Evolutionary conservation across 2,888 invertebrate genomes (phyloP).

Genomic region (Arge pagana): DNA sequence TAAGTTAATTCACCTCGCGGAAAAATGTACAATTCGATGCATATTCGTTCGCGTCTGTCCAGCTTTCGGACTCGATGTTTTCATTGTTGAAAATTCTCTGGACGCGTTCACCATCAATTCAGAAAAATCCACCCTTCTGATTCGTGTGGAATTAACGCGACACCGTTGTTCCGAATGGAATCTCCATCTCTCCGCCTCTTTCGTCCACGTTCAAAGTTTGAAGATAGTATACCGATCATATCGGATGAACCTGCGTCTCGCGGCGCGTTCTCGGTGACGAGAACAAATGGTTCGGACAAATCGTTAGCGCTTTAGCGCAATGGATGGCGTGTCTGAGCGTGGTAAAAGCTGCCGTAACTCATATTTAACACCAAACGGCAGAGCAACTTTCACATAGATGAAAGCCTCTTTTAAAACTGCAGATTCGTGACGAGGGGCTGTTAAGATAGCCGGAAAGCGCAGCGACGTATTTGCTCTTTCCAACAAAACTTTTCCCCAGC

Average conservation of each 20-base stretch:
- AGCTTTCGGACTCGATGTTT: no score
- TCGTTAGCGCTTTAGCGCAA: slow-evolving; percentile 19
- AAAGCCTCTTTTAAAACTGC: slow-evolving; percentile 40
- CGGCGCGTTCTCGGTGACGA: slow-evolving; percentile 15
- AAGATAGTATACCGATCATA: no score
- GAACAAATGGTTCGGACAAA: slow-evolving; percentile 15
- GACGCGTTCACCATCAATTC: no score
- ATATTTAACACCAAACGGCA: slow-evolving; percentile 47
- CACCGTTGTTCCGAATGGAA: no score
- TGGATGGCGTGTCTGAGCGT: slow-evolving; percentile 39
- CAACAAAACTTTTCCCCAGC: not conserved
- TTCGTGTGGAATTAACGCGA: no score
- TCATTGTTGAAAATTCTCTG: no score
- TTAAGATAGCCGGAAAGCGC: slow-evolving; percentile 35
- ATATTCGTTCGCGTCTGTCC: no score
- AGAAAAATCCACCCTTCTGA: no score
- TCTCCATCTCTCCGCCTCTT: no score
- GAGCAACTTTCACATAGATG: slow-evolving; percentile 45
- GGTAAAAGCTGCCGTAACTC: slow-evolving; percentile 48
- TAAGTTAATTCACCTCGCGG: no score
- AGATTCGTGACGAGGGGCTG: slow-evolving; percentile 41
- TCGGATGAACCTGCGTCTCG: slow-evolving; percentile 15
- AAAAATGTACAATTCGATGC: no score
- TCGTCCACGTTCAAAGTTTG: no score
- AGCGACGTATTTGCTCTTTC: slow-evolving; percentile 9